These are phyloP conservation scores for Rhinolophus ferrumequinum DNA, from an alignment of 2,113 vertebrate species.

Conservation along the genomic window DNA sequence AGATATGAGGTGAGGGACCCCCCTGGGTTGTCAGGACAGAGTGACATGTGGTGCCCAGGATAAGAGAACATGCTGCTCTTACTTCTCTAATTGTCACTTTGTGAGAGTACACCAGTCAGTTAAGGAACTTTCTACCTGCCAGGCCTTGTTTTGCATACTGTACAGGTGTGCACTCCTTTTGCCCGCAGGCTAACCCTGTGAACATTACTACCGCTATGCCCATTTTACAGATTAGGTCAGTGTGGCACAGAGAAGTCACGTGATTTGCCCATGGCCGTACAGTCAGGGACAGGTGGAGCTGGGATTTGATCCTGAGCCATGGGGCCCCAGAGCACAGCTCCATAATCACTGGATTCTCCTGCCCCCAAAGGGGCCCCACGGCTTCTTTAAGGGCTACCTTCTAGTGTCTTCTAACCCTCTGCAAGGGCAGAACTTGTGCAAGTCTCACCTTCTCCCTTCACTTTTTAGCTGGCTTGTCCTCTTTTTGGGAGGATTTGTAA, in stretches of 20 bases:
- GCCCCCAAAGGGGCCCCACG: background rate
- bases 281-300: background rate
- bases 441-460: background rate
- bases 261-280: background rate
- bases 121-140: background rate
- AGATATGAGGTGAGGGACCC: background rate
- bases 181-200: background rate
- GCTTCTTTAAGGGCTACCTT: background rate
- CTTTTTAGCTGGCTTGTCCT: background rate
- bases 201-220: background rate
- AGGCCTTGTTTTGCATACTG: background rate
- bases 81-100: background rate
- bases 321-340: background rate
- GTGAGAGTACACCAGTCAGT: rapidly evolving
- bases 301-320: background rate
- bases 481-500: background rate
- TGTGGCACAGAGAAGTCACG: background rate
- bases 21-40: background rate
- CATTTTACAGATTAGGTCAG: background rate
- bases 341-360: background rate
- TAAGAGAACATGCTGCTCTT: background rate
- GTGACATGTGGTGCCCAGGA: background rate
- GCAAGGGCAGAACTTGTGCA: background rate
- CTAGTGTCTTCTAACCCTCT: background rate
- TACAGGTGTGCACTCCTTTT: background rate